These are phyloP conservation scores for Radopholus similis DNA, from an alignment of 1,140 invertebrate species.

Conservation along the genomic window DNA sequence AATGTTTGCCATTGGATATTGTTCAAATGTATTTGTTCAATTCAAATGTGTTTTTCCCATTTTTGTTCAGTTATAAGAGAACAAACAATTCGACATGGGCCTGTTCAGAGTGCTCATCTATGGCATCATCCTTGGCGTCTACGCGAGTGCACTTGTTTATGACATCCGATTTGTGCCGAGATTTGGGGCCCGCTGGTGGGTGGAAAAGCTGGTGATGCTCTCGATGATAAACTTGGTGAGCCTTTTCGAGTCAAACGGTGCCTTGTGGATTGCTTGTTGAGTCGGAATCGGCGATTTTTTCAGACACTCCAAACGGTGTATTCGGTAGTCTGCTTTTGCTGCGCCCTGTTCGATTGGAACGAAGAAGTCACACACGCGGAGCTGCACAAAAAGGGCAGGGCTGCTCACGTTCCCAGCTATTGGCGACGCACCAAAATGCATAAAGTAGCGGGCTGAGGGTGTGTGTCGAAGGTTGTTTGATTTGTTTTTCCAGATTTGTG, in stretches of 20 bases:
- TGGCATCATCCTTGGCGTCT: slow-evolving; percentile 44
- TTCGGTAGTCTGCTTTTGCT: slow-evolving; percentile 45
- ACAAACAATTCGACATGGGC: slow-evolving; percentile 29
- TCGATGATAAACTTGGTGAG: slow-evolving; percentile 54
- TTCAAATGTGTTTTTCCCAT: neutral
- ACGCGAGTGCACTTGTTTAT: slow-evolving; percentile 44
- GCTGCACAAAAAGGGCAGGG: slow-evolving; percentile 22
- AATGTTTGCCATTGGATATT: neutral
- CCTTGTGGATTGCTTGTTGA: neutral
- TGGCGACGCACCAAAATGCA: slow-evolving; percentile 48
- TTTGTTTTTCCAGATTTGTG: slow-evolving; percentile 42
- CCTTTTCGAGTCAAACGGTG: neutral
- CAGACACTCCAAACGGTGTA: slow-evolving; percentile 67
- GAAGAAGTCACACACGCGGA: slow-evolving; percentile 30
- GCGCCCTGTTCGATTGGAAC: slow-evolving; percentile 48
- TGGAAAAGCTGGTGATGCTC: slow-evolving; percentile 59
- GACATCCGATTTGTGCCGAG: slow-evolving; percentile 60
- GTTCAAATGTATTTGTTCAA: neutral
- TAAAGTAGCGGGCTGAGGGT: too few relatives aligned
- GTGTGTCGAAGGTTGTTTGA: too few relatives aligned
- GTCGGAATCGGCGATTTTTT: slow-evolving; percentile 60
- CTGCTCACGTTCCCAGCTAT: slow-evolving; percentile 40
- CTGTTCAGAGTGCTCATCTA: slow-evolving; percentile 47
- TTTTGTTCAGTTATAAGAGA: slow-evolving; percentile 6
- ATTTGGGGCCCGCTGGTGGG: slow-evolving; percentile 62